Evolutionary conservation across 35 echinoderm and acorn worm genomes (phyloP).

Genomic region (Patiria miniata): DNA sequence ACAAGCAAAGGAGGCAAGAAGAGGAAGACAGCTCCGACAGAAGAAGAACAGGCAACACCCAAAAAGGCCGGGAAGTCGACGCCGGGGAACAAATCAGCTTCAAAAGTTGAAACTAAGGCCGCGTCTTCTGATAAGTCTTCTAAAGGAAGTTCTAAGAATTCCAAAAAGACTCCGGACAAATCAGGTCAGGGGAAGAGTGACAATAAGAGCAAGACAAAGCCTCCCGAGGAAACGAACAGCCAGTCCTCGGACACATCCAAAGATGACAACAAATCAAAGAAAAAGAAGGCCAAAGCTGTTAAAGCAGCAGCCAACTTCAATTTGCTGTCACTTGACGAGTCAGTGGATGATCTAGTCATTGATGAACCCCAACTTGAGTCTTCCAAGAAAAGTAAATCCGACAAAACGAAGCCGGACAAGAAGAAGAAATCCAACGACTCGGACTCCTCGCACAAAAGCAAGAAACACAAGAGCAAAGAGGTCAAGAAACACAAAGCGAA

Average conservation of each 20-base stretch:
- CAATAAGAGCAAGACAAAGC: constrained; percentile 34
- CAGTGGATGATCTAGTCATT: constrained; percentile 14
- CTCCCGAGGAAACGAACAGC: background rate
- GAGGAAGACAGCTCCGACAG: constrained; percentile 24
- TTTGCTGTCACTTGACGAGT: constrained; percentile 10
- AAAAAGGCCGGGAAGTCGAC: background rate
- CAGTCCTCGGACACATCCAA: constrained; percentile 23
- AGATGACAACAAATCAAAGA: constrained; percentile 53
- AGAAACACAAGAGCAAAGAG: constrained; percentile 24
- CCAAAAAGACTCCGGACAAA: constrained; percentile 8
- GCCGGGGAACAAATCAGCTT: background rate
- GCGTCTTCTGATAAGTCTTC: background rate
- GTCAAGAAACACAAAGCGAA: constrained; percentile 17
- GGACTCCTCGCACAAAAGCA: constrained; percentile 9
- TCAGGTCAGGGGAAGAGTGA: constrained; percentile 31
- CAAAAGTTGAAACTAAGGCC: constrained; percentile 37
- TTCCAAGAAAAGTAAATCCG: background rate
- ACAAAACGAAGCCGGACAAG: constrained; percentile 8
- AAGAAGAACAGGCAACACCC: background rate
- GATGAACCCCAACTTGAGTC: constrained; percentile 13
- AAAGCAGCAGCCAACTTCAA: constrained; percentile 24
- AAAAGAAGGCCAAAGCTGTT: constrained; percentile 46
- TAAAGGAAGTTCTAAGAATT: constrained; percentile 20
- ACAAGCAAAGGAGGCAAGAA: constrained; percentile 50
- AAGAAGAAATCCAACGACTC: constrained; percentile 33